Conservation (phyloP, 1,140 invertebrate genomes). For the Rhizoglyphus robini region DNA sequence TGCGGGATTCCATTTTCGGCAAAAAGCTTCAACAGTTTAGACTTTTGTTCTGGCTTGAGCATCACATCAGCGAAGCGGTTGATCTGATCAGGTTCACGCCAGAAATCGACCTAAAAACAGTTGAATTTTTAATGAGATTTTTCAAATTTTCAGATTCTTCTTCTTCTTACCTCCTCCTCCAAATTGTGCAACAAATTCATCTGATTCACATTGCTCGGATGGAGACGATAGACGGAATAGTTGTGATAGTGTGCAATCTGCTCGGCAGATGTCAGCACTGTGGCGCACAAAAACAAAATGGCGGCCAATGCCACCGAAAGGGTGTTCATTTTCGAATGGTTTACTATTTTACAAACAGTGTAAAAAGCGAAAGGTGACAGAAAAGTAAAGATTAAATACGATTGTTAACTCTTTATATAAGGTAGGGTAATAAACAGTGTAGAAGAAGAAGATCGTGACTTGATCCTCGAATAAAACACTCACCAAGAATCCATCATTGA, state of each 20-base stretch:
- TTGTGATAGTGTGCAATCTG: slow-evolving; percentile 3
- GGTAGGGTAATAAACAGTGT: too few relatives aligned
- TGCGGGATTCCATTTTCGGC: slow-evolving; percentile 47
- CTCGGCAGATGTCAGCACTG: neutral
- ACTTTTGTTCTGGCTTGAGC: slow-evolving; percentile 47
- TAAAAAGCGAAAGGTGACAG: too few relatives aligned
- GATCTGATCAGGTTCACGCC: slow-evolving; percentile 35
- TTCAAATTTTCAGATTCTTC: too few relatives aligned
- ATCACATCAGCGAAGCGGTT: slow-evolving; percentile 54
- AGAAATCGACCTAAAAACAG: slow-evolving; percentile 36
- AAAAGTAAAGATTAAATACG: too few relatives aligned
- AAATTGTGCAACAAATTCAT: neutral
- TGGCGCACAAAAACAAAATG: neutral
- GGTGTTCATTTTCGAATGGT: too few relatives aligned
- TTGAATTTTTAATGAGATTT: neutral
- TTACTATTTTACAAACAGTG: too few relatives aligned
- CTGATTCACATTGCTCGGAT: neutral
- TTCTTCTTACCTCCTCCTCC: neutral
- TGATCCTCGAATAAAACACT: too few relatives aligned
- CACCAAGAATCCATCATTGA: too few relatives aligned
- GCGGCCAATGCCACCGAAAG: neutral
- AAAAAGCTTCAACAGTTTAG: slow-evolving; percentile 42
- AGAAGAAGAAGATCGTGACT: too few relatives aligned
- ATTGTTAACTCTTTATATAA: too few relatives aligned
- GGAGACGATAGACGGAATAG: neutral